Evolutionary conservation across 1,140 invertebrate species (phyloP), one percentile per base, ranked within the genome.

Genomic region (Cherax destructor): DNA sequence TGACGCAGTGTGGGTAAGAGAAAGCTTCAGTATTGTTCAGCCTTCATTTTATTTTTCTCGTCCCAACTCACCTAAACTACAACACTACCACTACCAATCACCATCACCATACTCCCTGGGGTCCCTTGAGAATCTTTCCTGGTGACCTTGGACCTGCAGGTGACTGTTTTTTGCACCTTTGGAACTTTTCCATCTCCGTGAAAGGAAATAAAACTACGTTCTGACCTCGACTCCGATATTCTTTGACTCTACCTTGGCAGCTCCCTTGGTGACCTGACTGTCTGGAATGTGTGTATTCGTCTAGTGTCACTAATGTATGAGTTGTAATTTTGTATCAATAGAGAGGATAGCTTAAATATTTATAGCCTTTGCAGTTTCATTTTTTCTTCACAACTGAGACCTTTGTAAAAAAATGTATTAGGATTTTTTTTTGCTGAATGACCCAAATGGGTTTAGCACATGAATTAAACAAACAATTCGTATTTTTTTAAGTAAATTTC

Each of bases 1-100:
- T 74, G 49, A 79, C 76, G 77, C 72, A 74, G n/a, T 83, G 87
- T 89, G 61, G 79, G 87, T 89, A 89, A 83, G 79, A 89, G 69
- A 83, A 83, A 72, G 49, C 76, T 83, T 30, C 69, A 78, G 9
- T 56, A 13, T 84, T 89, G 69, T 61, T 89, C 83, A 24, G 13
- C 49, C 52, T 61, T 78, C 18, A 13, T 56, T 11, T 76, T 52
- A 85, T 18, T 61, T 59, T 30, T 21, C 56, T 24, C 69, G 24
- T 4, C 69, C 18, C 79, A 21, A 81, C 18, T 50, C 50, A 81
- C 11, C 16, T 18, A 65, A 16, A 65, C 61, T 5, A 18, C 18
- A 16, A 21, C 21, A 65, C 61, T 18, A 65, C 61, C 61, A 65
- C 13, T 21, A 65, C 61, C 11, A 21, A 13, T 13, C 61, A 65